phyloP scores from a whole-genome alignment of 2,888 invertebrate species.

The Hylaea fasciaria region DNA sequence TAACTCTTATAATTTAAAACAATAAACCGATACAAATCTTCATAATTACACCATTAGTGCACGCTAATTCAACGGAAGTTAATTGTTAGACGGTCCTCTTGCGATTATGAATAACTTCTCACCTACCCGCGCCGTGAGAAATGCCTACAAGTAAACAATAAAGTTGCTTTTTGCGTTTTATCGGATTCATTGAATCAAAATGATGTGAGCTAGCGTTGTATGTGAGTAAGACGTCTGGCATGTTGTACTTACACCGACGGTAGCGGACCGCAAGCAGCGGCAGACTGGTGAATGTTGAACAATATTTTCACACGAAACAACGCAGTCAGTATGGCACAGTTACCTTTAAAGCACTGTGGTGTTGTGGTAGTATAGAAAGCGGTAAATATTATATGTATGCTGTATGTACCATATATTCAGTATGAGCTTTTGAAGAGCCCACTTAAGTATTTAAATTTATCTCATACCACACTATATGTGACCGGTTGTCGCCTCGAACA shows the following conservation, averaged over 20 bases:
- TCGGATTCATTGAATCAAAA: conserved; percentile 64
- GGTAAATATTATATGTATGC: neutral
- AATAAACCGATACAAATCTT: conserved; percentile 65
- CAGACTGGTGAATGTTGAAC: conserved; percentile 19
- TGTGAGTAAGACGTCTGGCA: conserved; percentile 24
- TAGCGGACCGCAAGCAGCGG: conserved; percentile 29
- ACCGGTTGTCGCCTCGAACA: no score
- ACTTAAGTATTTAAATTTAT: no score
- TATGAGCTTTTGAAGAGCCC: no score
- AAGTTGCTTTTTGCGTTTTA: conserved; percentile 55
- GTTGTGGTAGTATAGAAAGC: conserved; percentile 2
- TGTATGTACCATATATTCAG: no score
- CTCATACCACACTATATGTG: no score
- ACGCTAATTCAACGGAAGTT: conserved; percentile 71
- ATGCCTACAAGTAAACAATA: conserved; percentile 56
- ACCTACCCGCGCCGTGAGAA: conserved; percentile 70
- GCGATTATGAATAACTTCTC: conserved; percentile 69
- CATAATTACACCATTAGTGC: conserved; percentile 67
- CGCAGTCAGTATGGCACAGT: conserved; percentile 22
- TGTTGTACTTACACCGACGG: conserved; percentile 15
- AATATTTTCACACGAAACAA: conserved; percentile 29
- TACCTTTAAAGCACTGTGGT: conserved; percentile 16
- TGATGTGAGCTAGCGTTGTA: conserved; percentile 50
- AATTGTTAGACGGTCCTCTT: conserved; percentile 66
- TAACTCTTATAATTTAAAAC: conserved; percentile 51